These are phyloP conservation scores for Hartigia nigra DNA, from an alignment of 2,888 invertebrate species.

Conservation along the genomic window DNA sequence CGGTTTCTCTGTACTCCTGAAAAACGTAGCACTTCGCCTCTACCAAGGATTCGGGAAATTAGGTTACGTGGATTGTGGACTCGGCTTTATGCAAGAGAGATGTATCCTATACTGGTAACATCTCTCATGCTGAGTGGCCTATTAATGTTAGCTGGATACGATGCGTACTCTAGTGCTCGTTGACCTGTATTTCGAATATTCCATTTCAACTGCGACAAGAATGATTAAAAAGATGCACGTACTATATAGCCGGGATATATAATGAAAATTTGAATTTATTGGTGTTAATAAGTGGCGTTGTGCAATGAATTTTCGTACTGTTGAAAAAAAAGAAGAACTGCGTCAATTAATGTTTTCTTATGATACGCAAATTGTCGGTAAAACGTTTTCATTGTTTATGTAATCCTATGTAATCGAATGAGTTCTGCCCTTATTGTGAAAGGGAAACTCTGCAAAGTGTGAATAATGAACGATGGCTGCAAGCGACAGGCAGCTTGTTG, in stretches of 20 bases:
- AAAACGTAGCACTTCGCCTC: background rate
- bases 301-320: background rate
- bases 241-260: background rate
- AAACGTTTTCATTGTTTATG: background rate
- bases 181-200: background rate
- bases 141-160: background rate
- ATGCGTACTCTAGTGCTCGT: background rate
- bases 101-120: background rate
- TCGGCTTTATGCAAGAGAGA: background rate
- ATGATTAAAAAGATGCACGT: background rate
- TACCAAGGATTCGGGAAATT: slow-evolving; percentile 1
- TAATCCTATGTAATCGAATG: slow-evolving; percentile 10
- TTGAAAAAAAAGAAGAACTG: background rate
- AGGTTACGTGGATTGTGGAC: slow-evolving; percentile 1
- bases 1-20: background rate
- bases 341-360: background rate
- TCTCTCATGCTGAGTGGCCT: background rate
- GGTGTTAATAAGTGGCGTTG: background rate
- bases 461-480: slow-evolving; percentile 50
- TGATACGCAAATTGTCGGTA: background rate
- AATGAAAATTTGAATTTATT: background rate
- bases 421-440: slow-evolving; percentile 30
- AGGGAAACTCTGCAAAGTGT: slow-evolving; percentile 41
- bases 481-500: slow-evolving; percentile 46
- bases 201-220: background rate